A percentile compares a stretch with the other conserved stretches of the same genome.
Evolutionary conservation across 2,888 invertebrate species (phyloP).

Genomic region (Gerris lacustris): DNA sequence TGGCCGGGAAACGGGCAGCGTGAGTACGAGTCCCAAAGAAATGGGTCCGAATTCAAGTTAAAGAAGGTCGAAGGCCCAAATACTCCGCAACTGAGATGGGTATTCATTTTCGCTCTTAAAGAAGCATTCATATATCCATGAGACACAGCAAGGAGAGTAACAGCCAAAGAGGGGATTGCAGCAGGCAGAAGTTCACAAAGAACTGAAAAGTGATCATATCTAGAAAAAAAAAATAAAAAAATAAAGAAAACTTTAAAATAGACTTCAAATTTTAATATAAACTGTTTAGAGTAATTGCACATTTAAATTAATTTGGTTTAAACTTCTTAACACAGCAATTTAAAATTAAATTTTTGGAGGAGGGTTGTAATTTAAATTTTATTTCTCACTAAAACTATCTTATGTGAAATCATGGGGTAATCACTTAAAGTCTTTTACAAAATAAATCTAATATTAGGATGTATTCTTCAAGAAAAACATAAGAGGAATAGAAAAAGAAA

Average conservation of each 20-base stretch:
- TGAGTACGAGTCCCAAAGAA: constrained; percentile 49
- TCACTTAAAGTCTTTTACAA: too few relatives aligned
- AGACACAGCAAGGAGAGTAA: constrained; percentile 46
- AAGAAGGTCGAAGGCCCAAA: constrained; percentile 33
- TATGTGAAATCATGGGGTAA: too few relatives aligned
- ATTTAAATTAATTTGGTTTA: neutral
- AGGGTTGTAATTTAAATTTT: too few relatives aligned
- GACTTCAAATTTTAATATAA: constrained; percentile 31
- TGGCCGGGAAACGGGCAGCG: constrained; percentile 54
- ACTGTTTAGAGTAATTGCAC: neutral
- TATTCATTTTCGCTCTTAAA: constrained; percentile 39
- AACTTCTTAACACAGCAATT: neutral
- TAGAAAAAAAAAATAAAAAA: constrained; percentile 36
- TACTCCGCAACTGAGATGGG: constrained; percentile 45
- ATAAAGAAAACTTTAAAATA: constrained; percentile 34
- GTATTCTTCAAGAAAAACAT: too few relatives aligned
- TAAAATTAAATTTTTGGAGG: too few relatives aligned
- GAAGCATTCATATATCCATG: constrained; percentile 49
- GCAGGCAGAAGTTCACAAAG: constrained; percentile 55
- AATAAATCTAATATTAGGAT: too few relatives aligned
- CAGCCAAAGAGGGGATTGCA: constrained; percentile 51
- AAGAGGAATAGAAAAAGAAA: too few relatives aligned
- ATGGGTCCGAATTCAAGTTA: constrained; percentile 44
- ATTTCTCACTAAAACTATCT: too few relatives aligned
- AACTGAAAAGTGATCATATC: constrained; percentile 58